A percentile compares a stretch with the other conserved stretches of the same genome.
These are phyloP conservation scores for Ophioninae sp. DNA, from an alignment of 2,888 invertebrate species.

Conservation along the genomic window DNA sequence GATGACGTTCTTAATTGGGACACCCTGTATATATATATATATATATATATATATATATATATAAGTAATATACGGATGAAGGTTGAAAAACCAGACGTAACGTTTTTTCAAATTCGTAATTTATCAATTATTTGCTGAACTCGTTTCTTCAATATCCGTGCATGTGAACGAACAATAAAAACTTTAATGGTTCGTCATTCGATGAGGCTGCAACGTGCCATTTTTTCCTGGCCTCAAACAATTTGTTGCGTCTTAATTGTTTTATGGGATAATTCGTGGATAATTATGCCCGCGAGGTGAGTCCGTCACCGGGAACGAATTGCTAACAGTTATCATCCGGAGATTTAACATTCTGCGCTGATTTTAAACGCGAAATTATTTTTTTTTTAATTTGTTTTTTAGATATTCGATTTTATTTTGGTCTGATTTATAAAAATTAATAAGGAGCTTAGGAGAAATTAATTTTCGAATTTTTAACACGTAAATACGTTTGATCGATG, in stretches of 20 bases:
- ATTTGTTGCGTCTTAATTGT: slow-evolving; percentile 16
- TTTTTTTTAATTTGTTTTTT: neutral
- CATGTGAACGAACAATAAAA: slow-evolving; percentile 10
- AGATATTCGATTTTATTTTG: neutral
- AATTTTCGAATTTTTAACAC: too few relatives aligned
- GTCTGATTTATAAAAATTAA: neutral
- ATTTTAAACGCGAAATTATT: neutral
- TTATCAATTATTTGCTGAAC: slow-evolving; percentile 19
- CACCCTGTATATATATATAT: slow-evolving; percentile 33
- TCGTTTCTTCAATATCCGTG: slow-evolving; percentile 22
- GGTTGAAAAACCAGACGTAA: slow-evolving; percentile 19
- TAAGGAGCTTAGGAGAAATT: too few relatives aligned
- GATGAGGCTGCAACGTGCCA: neutral
- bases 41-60: slow-evolving; percentile 31
- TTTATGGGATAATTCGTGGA: slow-evolving; percentile 7
- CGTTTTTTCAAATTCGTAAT: neutral
- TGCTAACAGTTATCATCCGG: neutral
- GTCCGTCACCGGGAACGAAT: neutral
- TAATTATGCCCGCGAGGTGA: slow-evolving; percentile 5
- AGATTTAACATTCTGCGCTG: neutral
- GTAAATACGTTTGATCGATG: too few relatives aligned
- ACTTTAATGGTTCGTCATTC: slow-evolving; percentile 19
- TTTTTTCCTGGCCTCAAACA: neutral
- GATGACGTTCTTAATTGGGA: too few relatives aligned
- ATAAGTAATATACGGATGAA: neutral